Base-by-base conservation (phyloP, 35 echinoderm and acorn worm species). In the Stichopus chloronotus region DNA sequence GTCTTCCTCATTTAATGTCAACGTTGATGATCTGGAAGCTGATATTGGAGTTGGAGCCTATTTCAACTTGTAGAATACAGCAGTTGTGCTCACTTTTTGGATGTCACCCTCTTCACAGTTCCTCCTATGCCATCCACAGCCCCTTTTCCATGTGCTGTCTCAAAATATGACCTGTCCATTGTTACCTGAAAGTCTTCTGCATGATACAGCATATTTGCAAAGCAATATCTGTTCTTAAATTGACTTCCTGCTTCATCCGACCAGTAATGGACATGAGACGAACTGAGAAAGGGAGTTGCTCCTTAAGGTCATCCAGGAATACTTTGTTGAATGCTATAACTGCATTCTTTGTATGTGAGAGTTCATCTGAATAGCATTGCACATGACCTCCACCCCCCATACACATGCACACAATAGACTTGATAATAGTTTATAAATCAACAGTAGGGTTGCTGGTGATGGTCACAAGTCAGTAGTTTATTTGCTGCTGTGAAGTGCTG, bases 71-170 rank as follows among this genome's bases (percentile, higher is more conserved):
- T 63, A 63, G 60, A 63, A 63, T 63, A 63, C 16, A 63, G 60
- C 60, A 11, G 2, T 63, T 63, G 60, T 63, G 60, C 2, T 63
- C 9, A 63, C 60, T 63, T 8, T 63, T 63, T 63, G 60, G 60
- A 87, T 76, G 76, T 22, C 56, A 80, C n/a, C 10, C 84, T 22
- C 59, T 90, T 94, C 20, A 94, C 93, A 43, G 63, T 78, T 4
- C 93, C 93, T 57, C 93, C 93, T 6, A 94, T 87, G 21, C 93
- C 93, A 90, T 89, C 86, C 9, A 94, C 76, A 43, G 93, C 56
- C n/a, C 93, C 93, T 54, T 90, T 94, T 65, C 86, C 84, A 59
- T 94, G 93, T n/a, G 93, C 93, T 25, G 93, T 94, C n/a, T 57
- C 93, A 30, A 94, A 94, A 54, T 78, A 90, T 0, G 63, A 56